phyloP scores from a whole-genome alignment of 1,140 invertebrate genomes.

The Physella acuta region DNA sequence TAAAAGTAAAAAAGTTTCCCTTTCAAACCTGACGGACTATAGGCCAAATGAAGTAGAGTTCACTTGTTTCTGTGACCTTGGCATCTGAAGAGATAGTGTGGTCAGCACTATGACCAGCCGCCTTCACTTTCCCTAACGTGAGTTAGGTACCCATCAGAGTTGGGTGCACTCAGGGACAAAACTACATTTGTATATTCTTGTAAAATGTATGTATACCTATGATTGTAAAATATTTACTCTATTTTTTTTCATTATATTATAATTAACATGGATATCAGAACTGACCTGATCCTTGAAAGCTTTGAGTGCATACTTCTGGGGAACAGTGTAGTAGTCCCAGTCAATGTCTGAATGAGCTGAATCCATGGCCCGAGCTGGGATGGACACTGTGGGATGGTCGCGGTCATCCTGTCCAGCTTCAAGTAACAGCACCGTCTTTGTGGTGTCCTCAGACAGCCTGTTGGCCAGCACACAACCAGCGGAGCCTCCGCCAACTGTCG shows the following conservation, averaged over 20 bases:
- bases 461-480: slow-evolving; percentile 32
- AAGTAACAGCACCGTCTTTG: slow-evolving; percentile 21
- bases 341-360: slow-evolving; percentile 64
- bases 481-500: slow-evolving; percentile 30
- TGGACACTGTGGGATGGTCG: slow-evolving; percentile 68
- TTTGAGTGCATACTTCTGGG: slow-evolving; percentile 78
- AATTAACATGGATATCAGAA: neutral
- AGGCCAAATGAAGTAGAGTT: too few species aligned
- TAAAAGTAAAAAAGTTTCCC: neutral
- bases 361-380: slow-evolving; percentile 36
- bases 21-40: too few species aligned
- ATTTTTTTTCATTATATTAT: neutral
- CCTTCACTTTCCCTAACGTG: too few species aligned
- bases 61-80: too few species aligned
- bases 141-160: too few species aligned
- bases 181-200: neutral
- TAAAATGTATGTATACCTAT: neutral
- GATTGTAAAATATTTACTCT: neutral
- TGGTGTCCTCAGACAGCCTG: slow-evolving; percentile 23
- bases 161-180: too few species aligned
- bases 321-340: slow-evolving; percentile 90
- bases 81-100: too few species aligned
- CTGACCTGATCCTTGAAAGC: slow-evolving; percentile 66
- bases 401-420: slow-evolving; percentile 31
- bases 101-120: too few species aligned